Evolutionary conservation across 2,797 vertebrate genomes (phyloP).

Genomic region (Sciurus carolinensis): DNA sequence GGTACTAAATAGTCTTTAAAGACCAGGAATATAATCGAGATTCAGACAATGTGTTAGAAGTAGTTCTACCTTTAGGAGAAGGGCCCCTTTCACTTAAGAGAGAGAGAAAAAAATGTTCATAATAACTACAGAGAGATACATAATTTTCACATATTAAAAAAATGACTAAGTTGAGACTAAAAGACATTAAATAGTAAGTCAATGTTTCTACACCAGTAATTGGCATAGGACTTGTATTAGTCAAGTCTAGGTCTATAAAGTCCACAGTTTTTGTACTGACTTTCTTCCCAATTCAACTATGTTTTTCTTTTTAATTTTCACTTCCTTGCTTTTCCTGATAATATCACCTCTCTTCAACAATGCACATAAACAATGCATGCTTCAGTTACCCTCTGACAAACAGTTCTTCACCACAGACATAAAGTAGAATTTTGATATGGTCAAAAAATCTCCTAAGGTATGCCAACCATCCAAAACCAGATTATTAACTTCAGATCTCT

Average conservation of each 20-base stretch:
- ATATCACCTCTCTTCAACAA: not conserved
- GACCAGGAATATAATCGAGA: conserved; percentile 15
- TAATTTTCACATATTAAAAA: not conserved
- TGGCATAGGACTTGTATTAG: not conserved
- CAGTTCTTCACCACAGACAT: not conserved
- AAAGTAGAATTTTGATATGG: not conserved
- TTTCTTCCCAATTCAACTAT: not conserved
- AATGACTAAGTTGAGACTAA: not conserved
- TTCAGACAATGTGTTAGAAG: not conserved
- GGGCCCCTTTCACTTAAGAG: not conserved
- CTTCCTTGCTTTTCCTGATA: not conserved
- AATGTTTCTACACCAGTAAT: not conserved
- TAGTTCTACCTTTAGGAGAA: conserved; percentile 35
- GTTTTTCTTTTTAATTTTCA: not conserved
- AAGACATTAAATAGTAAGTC: not conserved
- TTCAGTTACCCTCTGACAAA: not conserved
- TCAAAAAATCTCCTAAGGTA: not conserved
- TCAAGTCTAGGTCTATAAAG: not conserved
- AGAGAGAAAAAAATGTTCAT: not conserved
- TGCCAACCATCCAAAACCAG: not conserved
- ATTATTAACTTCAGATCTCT: conserved; percentile 25
- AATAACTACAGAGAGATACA: not conserved
- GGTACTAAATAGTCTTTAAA: conserved; percentile 36
- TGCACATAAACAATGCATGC: not conserved
- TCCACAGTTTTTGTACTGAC: not conserved